Evolutionary conservation across 2,888 invertebrate genomes (phyloP).

Genomic region (Amiota communis): DNA sequence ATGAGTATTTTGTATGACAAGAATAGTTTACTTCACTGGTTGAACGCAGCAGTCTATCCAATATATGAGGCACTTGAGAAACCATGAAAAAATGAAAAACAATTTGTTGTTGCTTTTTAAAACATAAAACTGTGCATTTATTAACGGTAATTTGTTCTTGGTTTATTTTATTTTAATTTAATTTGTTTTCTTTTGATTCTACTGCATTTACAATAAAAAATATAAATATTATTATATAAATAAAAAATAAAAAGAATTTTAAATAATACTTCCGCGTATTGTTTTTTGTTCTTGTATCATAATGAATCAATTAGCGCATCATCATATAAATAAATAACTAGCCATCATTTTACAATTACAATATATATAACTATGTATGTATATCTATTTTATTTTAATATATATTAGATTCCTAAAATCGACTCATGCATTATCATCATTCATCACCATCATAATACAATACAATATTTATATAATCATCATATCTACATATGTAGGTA

Average conservation of each 20-base stretch:
- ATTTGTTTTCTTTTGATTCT: no score
- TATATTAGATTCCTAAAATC: not conserved
- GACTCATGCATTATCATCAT: not conserved
- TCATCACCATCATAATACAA: not conserved
- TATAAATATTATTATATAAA: not conserved
- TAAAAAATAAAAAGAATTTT: not conserved
- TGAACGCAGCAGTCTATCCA: no score
- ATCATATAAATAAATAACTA: conserved; percentile 7
- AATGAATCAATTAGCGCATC: not conserved
- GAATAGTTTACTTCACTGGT: no score
- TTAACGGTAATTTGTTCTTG: not conserved
- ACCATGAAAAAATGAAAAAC: not conserved
- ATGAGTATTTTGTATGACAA: no score
- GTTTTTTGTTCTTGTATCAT: no score
- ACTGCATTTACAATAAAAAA: no score
- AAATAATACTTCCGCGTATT: no score
- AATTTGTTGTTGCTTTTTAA: not conserved
- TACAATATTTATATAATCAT: not conserved
- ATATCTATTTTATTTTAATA: not conserved
- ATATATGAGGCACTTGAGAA: not conserved
- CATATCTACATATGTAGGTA: no score
- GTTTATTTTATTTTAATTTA: not conserved
- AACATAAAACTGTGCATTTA: conserved; percentile 10
- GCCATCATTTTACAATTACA: not conserved
- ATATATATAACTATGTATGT: not conserved